Base-by-base conservation (phyloP, 2,113 vertebrate genomes). In the Paradisaea rubra region DNA sequence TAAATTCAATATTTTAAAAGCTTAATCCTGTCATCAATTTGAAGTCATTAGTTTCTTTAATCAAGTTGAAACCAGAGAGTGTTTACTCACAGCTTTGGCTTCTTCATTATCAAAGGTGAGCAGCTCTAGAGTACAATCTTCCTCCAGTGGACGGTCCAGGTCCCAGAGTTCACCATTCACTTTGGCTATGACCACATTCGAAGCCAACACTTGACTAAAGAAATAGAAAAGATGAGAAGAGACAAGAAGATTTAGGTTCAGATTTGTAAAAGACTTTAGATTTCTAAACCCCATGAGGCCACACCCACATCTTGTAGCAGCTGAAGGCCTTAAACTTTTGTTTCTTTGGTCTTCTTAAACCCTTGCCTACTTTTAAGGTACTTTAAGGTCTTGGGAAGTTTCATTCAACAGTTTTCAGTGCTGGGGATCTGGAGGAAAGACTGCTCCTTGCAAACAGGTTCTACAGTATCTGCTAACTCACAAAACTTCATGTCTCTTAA, bases 161-260 rank as follows among this genome's bases (percentile, higher is more conserved):
- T 98, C 98, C 98, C 98, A 98, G 18, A 98, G 5, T 2, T 97
- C 95, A 45, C 96, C 96, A 5, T 97, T 98, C 41, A 98, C 98
- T 90, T 97, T 98, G 60, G 98, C 98, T 54, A 98, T 60, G 11
- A 98, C 91, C 8, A 95, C 70, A 81, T 92, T 97, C 15, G 97
- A 98, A 45, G 98, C 98, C 94, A 98, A 80, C 2, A 65, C 92
- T 45, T 81, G 95, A 77, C 98, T 98, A 31, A 33, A 41, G 53
- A 69, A 59, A 52, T 11, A 77, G 44, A 95, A 93, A 15, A 22
- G 28, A 89, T 25, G 19, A 45, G 20, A 81, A 20, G 16, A 61
- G 16, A 87, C 13, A 41, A 66, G 52, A 85, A 70, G 18, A 86
- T 30, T 86, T 66, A 64, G 19, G 18, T 12, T 57, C 39, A 63